Evolutionary conservation across 2,113 vertebrate species (phyloP), one percentile per base, ranked within the genome.

Genomic region (Eretmochelys imbricata): DNA sequence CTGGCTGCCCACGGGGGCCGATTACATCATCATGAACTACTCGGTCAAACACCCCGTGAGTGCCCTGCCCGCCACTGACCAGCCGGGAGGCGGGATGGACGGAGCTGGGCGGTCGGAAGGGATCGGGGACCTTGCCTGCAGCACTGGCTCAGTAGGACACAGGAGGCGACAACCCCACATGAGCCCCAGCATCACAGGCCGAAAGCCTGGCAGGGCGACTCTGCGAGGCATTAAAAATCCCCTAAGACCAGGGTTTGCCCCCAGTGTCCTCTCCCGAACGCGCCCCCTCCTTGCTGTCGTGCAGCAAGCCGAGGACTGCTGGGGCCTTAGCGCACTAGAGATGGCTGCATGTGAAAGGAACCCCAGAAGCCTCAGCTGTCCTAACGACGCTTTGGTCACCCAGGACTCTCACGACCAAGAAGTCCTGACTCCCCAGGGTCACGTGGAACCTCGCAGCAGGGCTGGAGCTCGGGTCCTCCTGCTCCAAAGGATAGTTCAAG

Each of bases 11-110:
- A 99, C 99, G 97, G 99, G 99, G 29, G 98, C 96, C 1, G 99
- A 99, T 98, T 99, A 99, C 98, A 99, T 99, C 98, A 99, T 99
- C 98, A 99, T 99, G 99, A 99, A 99, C 98, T 99, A 99, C 98
- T 99, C 99, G 2, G 99, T 99, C 88, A 99, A 99, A 96, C 99
- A 99, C 82, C 93, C 98, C 0, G 99, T 99, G 93, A 99, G 99
- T 98, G 27, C 4, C 76, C 62, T 82, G 55, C 80, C 49, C 22
- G 87, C 42, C 50, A 29, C 29, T 10, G 14, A 38, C 38, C 55
- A 76, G 42, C 31, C 5, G 49, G 19, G 72, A 55, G 42, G 55
- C 1, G 2, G 54, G 24, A 5, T 16, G 14, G 5, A 10, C 19
- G 4, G 53, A 55, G 8, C 29, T 4, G 14, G 35, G 55, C 46